Conservation (phyloP, 1,140 invertebrate species). For the Daktulosphaira vitifoliae region DNA sequence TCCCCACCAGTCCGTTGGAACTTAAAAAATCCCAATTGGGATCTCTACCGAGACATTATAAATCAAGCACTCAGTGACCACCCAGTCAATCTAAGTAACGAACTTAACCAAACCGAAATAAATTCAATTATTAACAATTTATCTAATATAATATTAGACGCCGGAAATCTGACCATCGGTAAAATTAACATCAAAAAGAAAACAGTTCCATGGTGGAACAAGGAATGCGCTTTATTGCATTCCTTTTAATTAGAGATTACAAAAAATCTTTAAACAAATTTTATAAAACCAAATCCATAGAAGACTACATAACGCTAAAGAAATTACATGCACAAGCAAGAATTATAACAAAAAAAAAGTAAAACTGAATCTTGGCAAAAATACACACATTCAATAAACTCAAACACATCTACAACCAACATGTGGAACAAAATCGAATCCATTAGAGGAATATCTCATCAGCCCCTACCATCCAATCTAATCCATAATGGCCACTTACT, state of each 20-base stretch:
- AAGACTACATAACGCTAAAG: neutral
- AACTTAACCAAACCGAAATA: conserved; percentile 2
- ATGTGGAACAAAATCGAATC: neutral
- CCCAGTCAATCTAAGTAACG: neutral
- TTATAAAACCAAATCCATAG: neutral
- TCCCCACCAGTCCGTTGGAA: neutral
- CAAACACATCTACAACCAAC: neutral
- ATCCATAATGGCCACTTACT: neutral
- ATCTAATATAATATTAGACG: neutral
- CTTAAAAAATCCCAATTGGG: neutral
- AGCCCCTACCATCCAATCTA: neutral
- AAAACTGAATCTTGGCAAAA: conserved; percentile 8
- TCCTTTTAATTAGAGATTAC: neutral
- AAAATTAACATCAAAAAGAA: conserved; percentile 12
- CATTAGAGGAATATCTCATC: neutral
- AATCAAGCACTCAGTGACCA: neutral
- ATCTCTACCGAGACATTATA: neutral
- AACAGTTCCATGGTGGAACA: conserved; percentile 7
- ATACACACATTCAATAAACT: neutral
- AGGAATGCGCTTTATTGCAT: neutral
- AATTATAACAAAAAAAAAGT: conserved; percentile 6
- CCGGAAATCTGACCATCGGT: neutral
- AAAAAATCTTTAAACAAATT: neutral
- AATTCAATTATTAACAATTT: neutral
- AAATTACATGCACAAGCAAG: neutral